phyloP scores from a whole-genome alignment of 2,113 vertebrate species.

The Larimichthys polyactis region DNA sequence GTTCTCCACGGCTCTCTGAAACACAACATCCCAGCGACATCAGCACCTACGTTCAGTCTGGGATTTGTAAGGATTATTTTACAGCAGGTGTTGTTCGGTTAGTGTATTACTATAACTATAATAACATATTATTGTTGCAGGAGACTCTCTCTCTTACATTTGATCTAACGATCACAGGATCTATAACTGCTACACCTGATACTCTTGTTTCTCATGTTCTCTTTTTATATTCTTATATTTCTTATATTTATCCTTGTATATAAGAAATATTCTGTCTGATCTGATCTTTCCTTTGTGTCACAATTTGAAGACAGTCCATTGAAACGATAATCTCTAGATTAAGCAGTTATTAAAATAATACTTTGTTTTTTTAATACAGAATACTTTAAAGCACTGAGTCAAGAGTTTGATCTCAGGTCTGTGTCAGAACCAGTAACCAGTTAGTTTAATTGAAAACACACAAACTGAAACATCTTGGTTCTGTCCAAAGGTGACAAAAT shows the following conservation, averaged over 20 bases:
- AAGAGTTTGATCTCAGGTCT: background rate
- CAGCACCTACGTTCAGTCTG: slow-evolving; percentile 7
- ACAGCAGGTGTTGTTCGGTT: background rate
- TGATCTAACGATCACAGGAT: too few relatives aligned
- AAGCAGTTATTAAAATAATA: background rate
- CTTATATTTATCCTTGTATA: too few relatives aligned
- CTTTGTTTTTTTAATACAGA: background rate
- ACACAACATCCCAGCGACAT: slow-evolving; percentile 57
- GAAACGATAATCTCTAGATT: too few relatives aligned
- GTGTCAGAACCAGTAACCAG: background rate
- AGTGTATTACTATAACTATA: background rate
- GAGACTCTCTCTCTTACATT: background rate
- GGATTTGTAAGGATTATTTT: background rate
- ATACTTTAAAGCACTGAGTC: background rate
- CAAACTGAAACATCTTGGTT: background rate
- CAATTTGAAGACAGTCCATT: too few relatives aligned
- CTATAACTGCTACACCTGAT: too few relatives aligned
- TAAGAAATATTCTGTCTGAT: too few relatives aligned
- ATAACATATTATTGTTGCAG: background rate
- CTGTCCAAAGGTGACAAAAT: background rate
- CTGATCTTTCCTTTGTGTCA: too few relatives aligned
- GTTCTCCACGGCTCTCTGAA: slow-evolving; percentile 93
- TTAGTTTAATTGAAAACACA: background rate
- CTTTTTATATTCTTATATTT: too few relatives aligned
- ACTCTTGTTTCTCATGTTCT: background rate